Percentiles rank a stretch among this genome's conserved stretches.
Evolutionary conservation across 2,797 vertebrate genomes (phyloP).

Genomic region (Tangara arthus): DNA sequence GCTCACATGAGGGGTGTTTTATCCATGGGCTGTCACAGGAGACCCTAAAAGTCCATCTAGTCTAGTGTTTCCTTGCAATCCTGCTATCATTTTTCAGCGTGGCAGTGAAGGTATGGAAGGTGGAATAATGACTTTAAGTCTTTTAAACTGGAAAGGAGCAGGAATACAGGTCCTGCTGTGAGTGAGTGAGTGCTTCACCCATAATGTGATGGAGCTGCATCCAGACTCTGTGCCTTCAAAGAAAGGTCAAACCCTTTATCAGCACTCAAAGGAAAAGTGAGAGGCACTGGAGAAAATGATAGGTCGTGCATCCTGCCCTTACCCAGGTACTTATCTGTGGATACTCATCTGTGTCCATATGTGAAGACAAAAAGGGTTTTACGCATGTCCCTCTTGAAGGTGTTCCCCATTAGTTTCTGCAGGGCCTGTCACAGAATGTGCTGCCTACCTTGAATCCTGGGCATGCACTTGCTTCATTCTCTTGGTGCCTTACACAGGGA

Average conservation of each 20-base stretch:
- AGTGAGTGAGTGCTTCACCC: background rate
- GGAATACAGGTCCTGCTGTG: background rate
- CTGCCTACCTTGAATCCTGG: background rate
- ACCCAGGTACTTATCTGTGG: background rate
- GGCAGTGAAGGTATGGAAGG: background rate
- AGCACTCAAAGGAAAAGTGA: background rate
- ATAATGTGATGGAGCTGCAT: background rate
- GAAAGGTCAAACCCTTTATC: background rate
- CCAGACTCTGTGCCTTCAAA: background rate
- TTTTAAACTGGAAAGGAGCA: background rate
- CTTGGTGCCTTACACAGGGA: background rate
- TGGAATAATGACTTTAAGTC: background rate
- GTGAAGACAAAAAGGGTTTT: background rate
- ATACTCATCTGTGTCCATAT: background rate
- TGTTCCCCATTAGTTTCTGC: background rate
- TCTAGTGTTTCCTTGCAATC: background rate
- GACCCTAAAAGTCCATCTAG: background rate
- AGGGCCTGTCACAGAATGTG: background rate
- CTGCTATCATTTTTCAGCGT: background rate
- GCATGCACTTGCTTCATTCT: background rate
- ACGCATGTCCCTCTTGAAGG: background rate
- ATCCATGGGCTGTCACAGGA: background rate
- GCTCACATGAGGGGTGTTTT: background rate
- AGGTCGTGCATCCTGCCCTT: background rate
- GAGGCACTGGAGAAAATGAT: background rate